Conservation (phyloP, 2,888 invertebrate species). For the Synanthedon myopaeformis region DNA sequence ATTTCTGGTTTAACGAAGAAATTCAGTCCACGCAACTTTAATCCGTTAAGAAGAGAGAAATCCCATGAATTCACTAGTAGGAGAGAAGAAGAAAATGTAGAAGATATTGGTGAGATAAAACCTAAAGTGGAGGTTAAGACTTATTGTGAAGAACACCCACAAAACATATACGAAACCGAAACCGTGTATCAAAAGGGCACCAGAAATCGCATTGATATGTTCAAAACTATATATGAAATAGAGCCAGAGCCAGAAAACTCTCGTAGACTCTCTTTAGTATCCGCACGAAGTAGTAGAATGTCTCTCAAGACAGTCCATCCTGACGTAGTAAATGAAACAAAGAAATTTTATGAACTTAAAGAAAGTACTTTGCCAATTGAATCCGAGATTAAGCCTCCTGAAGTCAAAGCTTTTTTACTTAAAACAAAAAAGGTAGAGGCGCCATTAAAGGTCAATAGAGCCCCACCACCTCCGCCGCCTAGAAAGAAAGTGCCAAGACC, state of each 20-base stretch:
- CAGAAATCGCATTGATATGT: conserved; percentile 60
- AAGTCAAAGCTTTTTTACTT: background rate
- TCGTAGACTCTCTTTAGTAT: conserved; percentile 41
- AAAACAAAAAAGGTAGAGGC: conserved; percentile 27
- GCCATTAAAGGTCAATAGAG: conserved; percentile 51
- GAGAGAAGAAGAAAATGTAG: background rate
- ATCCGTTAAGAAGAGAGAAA: conserved; percentile 47
- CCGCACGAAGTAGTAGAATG: conserved; percentile 34
- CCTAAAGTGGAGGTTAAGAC: conserved; percentile 57
- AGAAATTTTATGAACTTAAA: conserved; percentile 39
- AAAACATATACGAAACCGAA: conserved; percentile 46
- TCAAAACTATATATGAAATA: conserved; percentile 51
- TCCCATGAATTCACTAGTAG: conserved; percentile 17
- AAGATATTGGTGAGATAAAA: conserved; percentile 12
- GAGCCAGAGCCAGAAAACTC: conserved; percentile 53
- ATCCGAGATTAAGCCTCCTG: background rate
- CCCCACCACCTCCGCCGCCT: conserved; percentile 27
- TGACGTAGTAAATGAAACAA: conserved; percentile 39
- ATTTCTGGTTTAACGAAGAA: conserved; percentile 50
- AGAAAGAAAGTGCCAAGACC: conserved; percentile 14
- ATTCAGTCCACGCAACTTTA: conserved; percentile 32
- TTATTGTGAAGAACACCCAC: conserved; percentile 45
- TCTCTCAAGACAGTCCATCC: conserved; percentile 17
- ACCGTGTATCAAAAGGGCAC: conserved; percentile 55
- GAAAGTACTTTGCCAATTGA: background rate